Evolutionary conservation across 1,140 invertebrate species (phyloP), one percentile per base, ranked within the genome.

Genomic region (Trachymyrmex septentrionalis): DNA sequence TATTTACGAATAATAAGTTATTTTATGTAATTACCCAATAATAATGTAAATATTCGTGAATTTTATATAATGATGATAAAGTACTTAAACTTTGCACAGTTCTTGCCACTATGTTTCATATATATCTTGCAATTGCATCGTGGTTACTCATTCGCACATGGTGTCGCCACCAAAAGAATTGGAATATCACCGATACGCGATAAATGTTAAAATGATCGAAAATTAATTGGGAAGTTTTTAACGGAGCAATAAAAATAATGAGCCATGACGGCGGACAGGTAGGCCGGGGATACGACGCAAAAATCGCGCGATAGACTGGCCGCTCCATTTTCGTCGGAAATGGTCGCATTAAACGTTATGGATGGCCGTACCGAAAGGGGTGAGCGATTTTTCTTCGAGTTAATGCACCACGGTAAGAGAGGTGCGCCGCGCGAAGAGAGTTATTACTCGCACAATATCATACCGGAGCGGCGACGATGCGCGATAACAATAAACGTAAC

Each of bases 191-290:
- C 14, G 21, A 24, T 44, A 14, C 24, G 24, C 24, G 80, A 75
- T 75, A 61, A 84, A 73, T 9, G 44, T 75, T 84, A 75, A 38
- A 38, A 84, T 48, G 55, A 24, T 21, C n/a, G 38, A 75, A 84
- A 84, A 84, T 73, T 84, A 84, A 84, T 84, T 75, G 80, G 55
- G 44, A 75, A 75, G 80, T 84, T 84, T 84, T 84, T 75, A 84
- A 84, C 55, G 55, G 69, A 69, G 48, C 12, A 50, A 84, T 84
- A 61, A 84, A 75, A 84, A 73, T 84, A 84, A 84, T 75, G 80
- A 61, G 19, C 55, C 80, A 27, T 84, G 57, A 50, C 80, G 67
- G 24, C 27, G 38, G 27, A 50, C 69, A 73, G 69, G 69, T 34
- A 84, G 80, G 10, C 24, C 34, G 38, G 19, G 12, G 67, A 34